A percentile compares a stretch with the other conserved stretches of the same genome.
Evolutionary conservation across 2,113 vertebrate genomes (phyloP).

Genomic region (Microcebus tavaratra): DNA sequence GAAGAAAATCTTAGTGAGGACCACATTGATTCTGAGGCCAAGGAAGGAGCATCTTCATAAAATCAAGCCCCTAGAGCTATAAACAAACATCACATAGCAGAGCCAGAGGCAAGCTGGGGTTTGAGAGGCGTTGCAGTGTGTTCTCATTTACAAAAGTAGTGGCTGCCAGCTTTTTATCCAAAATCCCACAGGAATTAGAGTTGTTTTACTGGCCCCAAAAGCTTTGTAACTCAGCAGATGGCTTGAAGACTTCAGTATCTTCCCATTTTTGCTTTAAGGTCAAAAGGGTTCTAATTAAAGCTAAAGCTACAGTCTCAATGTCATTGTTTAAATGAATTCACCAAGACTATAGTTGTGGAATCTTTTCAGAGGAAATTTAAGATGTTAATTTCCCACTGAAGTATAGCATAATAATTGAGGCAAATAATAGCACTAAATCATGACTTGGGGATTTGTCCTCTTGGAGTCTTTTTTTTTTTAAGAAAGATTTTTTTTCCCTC

Average conservation of each 20-base stretch:
- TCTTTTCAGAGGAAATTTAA: conserved; percentile 35
- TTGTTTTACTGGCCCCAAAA: not conserved
- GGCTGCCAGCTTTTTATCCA: not conserved
- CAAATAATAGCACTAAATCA: not conserved
- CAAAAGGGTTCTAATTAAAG: conserved; percentile 50
- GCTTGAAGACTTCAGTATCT: conserved; percentile 17
- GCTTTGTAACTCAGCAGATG: conserved; percentile 12
- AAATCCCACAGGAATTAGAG: not conserved
- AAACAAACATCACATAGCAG: not conserved
- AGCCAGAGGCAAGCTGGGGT: not conserved
- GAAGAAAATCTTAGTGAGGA: not conserved
- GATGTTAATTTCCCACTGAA: conserved; percentile 35
- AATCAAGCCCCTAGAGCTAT: not conserved
- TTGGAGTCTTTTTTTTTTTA: not conserved
- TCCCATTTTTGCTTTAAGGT: conserved; percentile 30
- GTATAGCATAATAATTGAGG: conserved; percentile 9
- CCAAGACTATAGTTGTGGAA: not conserved
- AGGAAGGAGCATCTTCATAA: not conserved
- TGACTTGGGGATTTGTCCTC: not conserved
- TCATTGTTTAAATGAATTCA: conserved; percentile 47
- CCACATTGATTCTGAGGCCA: conserved; percentile 38
- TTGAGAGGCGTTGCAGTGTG: not conserved
- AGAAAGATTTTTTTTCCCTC: not conserved
- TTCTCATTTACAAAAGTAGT: not conserved
- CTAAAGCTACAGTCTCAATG: conserved; percentile 20